A percentile compares a stretch with the other conserved stretches of the same genome.
These are phyloP conservation scores for Automeris io DNA, from an alignment of 2,888 invertebrate species.

Conservation along the genomic window DNA sequence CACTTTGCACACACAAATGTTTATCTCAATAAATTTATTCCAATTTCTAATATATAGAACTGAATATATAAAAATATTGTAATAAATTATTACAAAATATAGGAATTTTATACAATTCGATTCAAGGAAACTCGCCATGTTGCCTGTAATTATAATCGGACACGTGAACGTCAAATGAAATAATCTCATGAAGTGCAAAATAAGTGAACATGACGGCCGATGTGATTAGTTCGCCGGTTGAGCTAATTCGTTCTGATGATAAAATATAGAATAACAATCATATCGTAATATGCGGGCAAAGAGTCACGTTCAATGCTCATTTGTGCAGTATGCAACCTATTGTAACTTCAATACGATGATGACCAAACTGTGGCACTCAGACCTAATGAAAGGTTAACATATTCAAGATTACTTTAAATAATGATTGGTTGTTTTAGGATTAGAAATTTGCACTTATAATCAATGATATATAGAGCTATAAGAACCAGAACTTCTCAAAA, in stretches of 20 bases:
- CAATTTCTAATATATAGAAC: not conserved
- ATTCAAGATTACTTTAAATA: no score
- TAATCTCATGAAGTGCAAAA: slow-evolving; percentile 19
- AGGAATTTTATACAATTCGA: not conserved
- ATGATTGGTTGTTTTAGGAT: no score
- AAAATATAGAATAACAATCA: slow-evolving; percentile 22
- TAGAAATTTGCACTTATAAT: no score
- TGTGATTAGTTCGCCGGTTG: slow-evolving; percentile 20
- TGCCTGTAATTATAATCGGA: slow-evolving; percentile 16
- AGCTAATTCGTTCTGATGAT: slow-evolving; percentile 29
- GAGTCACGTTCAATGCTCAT: slow-evolving; percentile 2
- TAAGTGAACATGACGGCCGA: slow-evolving; percentile 18
- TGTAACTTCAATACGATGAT: not conserved
- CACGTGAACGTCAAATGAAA: slow-evolving; percentile 13
- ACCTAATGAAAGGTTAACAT: no score
- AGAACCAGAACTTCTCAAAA: no score
- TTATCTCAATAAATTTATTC: not conserved
- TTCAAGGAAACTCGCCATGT: slow-evolving; percentile 9
- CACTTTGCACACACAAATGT: slow-evolving; percentile 92
- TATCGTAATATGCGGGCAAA: slow-evolving; percentile 21
- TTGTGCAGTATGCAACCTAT: not conserved
- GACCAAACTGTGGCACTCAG: no score
- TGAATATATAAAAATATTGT: no score
- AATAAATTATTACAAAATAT: no score
- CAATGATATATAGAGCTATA: no score